Percentiles rank a stretch among this genome's conserved stretches.
These are phyloP conservation scores for Acanthiza pusilla DNA, from an alignment of 2,797 vertebrate genomes.

Conservation along the genomic window DNA sequence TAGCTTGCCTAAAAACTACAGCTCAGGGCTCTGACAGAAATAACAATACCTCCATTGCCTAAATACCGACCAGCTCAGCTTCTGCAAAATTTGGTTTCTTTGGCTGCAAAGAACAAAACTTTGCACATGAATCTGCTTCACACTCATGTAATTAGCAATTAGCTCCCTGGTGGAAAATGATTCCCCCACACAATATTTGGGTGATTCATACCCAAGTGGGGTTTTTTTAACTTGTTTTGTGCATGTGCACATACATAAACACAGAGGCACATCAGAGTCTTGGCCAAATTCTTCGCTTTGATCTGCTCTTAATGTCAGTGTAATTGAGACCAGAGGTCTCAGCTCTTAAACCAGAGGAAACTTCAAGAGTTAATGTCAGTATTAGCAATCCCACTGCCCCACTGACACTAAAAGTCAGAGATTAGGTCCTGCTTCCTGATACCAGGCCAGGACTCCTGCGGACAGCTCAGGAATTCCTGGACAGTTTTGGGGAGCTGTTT, in stretches of 20 bases:
- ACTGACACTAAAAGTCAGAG: not conserved
- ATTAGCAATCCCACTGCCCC: not conserved
- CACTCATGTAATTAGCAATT: slow-evolving; percentile 41
- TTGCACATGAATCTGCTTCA: slow-evolving; percentile 35
- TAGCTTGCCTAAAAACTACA: slow-evolving; percentile 42
- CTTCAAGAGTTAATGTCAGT: not conserved
- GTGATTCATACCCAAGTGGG: not conserved
- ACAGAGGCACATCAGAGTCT: not conserved
- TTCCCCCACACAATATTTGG: not conserved
- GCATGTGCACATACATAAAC: not conserved
- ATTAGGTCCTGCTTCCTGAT: not conserved
- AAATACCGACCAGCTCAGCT: not conserved
- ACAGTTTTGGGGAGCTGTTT: not conserved
- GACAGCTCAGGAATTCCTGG: not conserved
- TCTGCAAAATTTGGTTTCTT: not conserved
- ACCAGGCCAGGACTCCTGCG: not conserved
- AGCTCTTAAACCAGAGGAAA: not conserved
- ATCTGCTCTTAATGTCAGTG: not conserved
- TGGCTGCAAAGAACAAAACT: slow-evolving; percentile 11
- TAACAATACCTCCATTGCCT: not conserved
- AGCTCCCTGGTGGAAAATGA: not conserved
- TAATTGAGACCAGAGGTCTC: not conserved
- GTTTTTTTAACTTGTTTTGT: not conserved
- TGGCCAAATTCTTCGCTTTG: not conserved
- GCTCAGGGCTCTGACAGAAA: slow-evolving; percentile 40